These are phyloP conservation scores for Phalacrocorax carbo DNA, from an alignment of 2,113 vertebrate species.

Conservation along the genomic window DNA sequence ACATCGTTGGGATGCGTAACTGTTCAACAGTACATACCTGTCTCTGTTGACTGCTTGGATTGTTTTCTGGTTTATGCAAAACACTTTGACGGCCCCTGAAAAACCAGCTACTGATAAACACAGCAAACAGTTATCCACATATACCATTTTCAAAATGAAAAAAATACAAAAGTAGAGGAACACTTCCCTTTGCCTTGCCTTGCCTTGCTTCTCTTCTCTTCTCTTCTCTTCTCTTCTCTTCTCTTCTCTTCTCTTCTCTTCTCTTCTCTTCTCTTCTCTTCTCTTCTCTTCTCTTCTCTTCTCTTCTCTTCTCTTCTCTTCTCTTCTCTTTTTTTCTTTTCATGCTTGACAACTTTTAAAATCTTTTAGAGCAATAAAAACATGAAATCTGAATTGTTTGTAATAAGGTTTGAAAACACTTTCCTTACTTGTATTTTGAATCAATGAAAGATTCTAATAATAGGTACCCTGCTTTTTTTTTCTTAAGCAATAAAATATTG, in stretches of 20 bases:
- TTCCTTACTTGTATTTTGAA: not conserved
- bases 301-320: too few species aligned
- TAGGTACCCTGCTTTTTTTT: not conserved
- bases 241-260: too few species aligned
- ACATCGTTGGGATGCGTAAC: rapidly evolving
- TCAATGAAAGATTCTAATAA: not conserved
- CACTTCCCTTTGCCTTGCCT: not conserved
- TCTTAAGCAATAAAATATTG: not conserved
- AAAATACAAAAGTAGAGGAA: not conserved
- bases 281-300: too few species aligned
- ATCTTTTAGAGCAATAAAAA: not conserved
- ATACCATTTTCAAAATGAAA: not conserved
- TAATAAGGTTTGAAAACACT: not conserved
- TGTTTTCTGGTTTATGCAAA: not conserved
- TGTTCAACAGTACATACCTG: not conserved
- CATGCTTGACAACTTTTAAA: not conserved
- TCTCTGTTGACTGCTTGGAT: not conserved
- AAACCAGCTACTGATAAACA: not conserved
- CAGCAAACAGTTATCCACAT: not conserved
- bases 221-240: too few species aligned
- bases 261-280: too few species aligned
- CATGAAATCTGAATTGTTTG: not conserved
- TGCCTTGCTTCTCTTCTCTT: too few species aligned
- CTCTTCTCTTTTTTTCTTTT: not conserved
- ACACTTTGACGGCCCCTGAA: not conserved